Evolutionary conservation across 2,888 invertebrate species (phyloP).

Genomic region (Argyresthia goedartella): DNA sequence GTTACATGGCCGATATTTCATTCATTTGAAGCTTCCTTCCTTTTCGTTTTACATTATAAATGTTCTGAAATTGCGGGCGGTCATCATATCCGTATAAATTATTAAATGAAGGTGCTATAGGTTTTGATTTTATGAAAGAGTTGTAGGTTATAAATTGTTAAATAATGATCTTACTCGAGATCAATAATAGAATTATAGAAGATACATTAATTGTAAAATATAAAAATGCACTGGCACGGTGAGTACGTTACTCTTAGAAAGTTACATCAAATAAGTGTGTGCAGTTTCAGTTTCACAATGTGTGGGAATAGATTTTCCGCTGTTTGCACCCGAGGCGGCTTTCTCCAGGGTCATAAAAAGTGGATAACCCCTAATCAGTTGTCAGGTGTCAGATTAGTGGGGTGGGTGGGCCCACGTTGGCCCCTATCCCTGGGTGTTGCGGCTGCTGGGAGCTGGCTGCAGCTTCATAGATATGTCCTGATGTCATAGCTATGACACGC

Average conservation of each 20-base stretch:
- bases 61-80: slow-evolving; percentile 46
- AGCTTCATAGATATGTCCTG: slow-evolving; percentile 19
- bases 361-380: slow-evolving; percentile 55
- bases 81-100: slow-evolving; percentile 58
- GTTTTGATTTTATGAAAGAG: slow-evolving; percentile 67
- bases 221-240: slow-evolving; percentile 97
- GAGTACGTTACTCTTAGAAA: slow-evolving; percentile 74
- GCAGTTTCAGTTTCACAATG: slow-evolving; percentile 5
- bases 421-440: slow-evolving; percentile 18
- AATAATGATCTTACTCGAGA: slow-evolving; percentile 96
- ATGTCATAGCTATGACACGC: slow-evolving; percentile 38
- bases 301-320: slow-evolving; percentile 6
- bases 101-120: slow-evolving; percentile 70
- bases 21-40: slow-evolving; percentile 50
- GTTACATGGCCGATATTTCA: slow-evolving; percentile 36
- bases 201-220: slow-evolving; percentile 96
- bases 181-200: slow-evolving; percentile 98
- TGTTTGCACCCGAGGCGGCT: slow-evolving; percentile 15
- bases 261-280: slow-evolving; percentile 37
- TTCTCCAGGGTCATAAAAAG: slow-evolving; percentile 28
- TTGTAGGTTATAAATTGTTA: slow-evolving; percentile 68
- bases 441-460: neutral
- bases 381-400: slow-evolving; percentile 58
- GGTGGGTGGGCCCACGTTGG: slow-evolving; percentile 67
- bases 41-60: slow-evolving; percentile 56